Evolutionary conservation across 2,113 vertebrate species (phyloP), one percentile per base, ranked within the genome.

Genomic region (Apodemus speciosus): DNA sequence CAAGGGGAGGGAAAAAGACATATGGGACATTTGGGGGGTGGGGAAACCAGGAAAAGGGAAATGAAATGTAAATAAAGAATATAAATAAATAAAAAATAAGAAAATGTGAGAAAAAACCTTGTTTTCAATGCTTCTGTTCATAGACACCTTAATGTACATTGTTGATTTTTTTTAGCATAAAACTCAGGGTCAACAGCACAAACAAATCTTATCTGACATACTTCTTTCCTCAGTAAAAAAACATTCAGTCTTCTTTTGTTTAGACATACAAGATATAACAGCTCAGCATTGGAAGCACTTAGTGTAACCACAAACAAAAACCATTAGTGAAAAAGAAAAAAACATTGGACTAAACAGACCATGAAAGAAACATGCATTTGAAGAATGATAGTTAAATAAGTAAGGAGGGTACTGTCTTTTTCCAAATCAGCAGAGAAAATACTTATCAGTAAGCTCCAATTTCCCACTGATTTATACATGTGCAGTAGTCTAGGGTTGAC

Each of bases 121-220:
- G 32, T 87, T 87, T 83, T 62, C 68, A 85, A 71, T 85, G 71
- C 92, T 92, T 90, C 88, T 89, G 53, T 73, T 76, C 64, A 93
- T 35, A 49, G 90, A 73, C 3, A 58, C 9, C 14, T 72, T n/a
- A 85, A 68, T 68, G 21, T 23, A 68, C 35, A 85, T 66, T 85
- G 30, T 85, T 85, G 43, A 49, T 21, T 68, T 68, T 21, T 68
- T 23, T 85, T 68, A 46, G 43, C 83, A 68, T 15, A 62, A 64
- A 90, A 71, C 23, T 94, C 4, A 4, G 2, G 27, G 8, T 51
- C 72, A 73, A 88, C 6, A 75, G 80, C 49, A 13, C 68, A 35
- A 88, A 79, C 49, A 85, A 71, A 51, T 9, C 16, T 64, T 81
- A 64, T 72, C 4, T 69, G 75, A 76, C 8, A 86, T 3, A 38